Evolutionary conservation across 2,888 invertebrate genomes (phyloP).

Genomic region (Sphaerolaimus hirsutus): DNA sequence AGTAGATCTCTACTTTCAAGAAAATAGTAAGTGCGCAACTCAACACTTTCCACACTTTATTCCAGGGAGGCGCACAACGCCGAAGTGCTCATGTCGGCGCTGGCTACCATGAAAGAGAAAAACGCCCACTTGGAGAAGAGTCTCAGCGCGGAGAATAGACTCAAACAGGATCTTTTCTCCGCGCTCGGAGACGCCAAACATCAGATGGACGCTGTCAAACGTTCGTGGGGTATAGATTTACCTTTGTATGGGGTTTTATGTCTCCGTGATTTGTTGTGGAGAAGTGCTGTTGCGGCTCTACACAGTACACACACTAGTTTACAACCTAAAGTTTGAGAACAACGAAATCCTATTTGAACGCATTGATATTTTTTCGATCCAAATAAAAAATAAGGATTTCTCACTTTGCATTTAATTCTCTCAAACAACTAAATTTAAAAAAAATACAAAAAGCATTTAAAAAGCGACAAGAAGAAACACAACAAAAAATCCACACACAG

Average conservation of each 20-base stretch:
- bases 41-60: background rate
- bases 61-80: conserved; percentile 31
- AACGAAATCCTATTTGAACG: too few relatives aligned
- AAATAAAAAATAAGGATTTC: too few relatives aligned
- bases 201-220: conserved; percentile 50
- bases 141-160: conserved; percentile 78
- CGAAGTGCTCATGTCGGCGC: conserved; percentile 52
- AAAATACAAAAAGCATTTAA: too few relatives aligned
- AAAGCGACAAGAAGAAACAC: too few relatives aligned
- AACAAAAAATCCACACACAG: background rate
- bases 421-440: too few relatives aligned
- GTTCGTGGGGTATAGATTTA: background rate
- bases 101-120: conserved; percentile 48
- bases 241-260: too few relatives aligned
- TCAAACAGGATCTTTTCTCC: conserved; percentile 88
- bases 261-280: too few relatives aligned
- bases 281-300: too few relatives aligned
- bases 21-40: background rate
- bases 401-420: too few relatives aligned
- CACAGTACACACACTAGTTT: too few relatives aligned
- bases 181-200: conserved; percentile 83
- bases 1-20: too few relatives aligned
- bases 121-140: conserved; percentile 72
- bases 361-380: background rate
- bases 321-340: too few relatives aligned